These are phyloP conservation scores for Mormyrus hasselquistii DNA, from an alignment of 2,797 vertebrate species.

Conservation along the genomic window DNA sequence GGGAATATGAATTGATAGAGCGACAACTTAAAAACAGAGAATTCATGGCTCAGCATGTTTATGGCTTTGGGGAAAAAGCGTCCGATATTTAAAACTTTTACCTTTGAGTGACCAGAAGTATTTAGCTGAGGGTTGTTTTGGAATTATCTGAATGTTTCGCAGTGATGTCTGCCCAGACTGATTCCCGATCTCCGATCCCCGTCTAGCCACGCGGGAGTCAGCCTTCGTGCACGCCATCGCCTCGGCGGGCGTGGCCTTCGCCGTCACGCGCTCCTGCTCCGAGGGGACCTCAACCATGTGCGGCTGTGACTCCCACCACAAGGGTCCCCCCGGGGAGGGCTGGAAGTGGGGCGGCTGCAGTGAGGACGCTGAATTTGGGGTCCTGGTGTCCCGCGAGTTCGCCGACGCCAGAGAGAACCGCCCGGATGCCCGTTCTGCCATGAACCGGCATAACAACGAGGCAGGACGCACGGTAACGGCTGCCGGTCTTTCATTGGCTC, in stretches of 20 bases:
- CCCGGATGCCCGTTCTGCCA: slow-evolving; percentile 89
- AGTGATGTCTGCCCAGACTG: neutral
- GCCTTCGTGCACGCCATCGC: slow-evolving; percentile 95
- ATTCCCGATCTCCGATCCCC: slow-evolving; percentile 24
- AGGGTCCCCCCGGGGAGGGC: slow-evolving; percentile 82
- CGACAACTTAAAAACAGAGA: neutral
- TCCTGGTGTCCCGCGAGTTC: slow-evolving; percentile 94
- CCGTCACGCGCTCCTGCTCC: slow-evolving; percentile 85
- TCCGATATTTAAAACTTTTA: neutral
- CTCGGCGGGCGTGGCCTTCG: slow-evolving; percentile 88
- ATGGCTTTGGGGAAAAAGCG: neutral
- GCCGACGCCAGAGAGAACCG: slow-evolving; percentile 92
- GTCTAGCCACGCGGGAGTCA: slow-evolving; percentile 85
- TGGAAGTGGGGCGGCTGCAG: slow-evolving; percentile 99
- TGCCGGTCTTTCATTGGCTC: neutral
- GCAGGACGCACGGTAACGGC: slow-evolving; percentile 79
- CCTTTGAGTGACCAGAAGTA: neutral
- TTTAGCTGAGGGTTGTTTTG: neutral
- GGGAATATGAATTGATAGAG: neutral
- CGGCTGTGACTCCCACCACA: slow-evolving; percentile 86
- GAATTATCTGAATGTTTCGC: neutral
- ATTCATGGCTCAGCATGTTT: neutral
- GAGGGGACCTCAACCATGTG: slow-evolving; percentile 89
- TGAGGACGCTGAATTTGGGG: slow-evolving; percentile 90
- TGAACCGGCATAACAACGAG: slow-evolving; percentile 98